Evolutionary conservation across 2,888 invertebrate species (phyloP), one percentile per base, ranked within the genome.

Genomic region (Rambutsinella grinnellia): DNA sequence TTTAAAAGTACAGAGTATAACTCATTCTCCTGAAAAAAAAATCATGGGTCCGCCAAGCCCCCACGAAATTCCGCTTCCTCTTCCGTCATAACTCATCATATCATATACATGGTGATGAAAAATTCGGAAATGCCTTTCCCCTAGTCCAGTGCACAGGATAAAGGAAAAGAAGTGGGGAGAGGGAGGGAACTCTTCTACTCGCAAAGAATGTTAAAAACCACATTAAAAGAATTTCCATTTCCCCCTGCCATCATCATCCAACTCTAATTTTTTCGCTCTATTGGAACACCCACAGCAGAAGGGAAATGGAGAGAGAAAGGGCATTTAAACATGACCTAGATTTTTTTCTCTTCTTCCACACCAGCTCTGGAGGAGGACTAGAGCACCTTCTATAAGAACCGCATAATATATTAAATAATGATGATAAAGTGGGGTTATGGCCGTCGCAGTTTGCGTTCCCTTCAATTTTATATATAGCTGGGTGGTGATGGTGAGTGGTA

Each of bases 221-320:
- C 71, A 72, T 72, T 72, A 72, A 65, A 71, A 72, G 71, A 72
- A 72, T 65, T 56, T 68, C 67, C 58, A 49, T 68, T 58, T 57
- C 58, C 67, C 44, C 27, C 58, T 57, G 23, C 24, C n/a, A n/a
- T n/a, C n/a, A n/a, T n/a, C 36, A 8, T 36, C 36, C 36, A 36
- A 36, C 36, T 36, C 36, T 13, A 36, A 36, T 36, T 36, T 36
- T 56, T 56, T 44, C 19, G 10, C 36, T 46, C 44, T 53, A 13
- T n/a, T n/a, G n/a, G n/a, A 47, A 21, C 44, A 46, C 53, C n/a
- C 28, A 13, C 27, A 15, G 24, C 36, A 26, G 10, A 24, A 21
- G 21, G 24, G 28, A 28, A 53, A 60, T 27, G 28, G 36, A 47
- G 23, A 65, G n/a, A n/a, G 36, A 5, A 44, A 68, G 68, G 47